phyloP scores from a whole-genome alignment of 2,797 vertebrate species.

The Ctenosaura bakeri region DNA sequence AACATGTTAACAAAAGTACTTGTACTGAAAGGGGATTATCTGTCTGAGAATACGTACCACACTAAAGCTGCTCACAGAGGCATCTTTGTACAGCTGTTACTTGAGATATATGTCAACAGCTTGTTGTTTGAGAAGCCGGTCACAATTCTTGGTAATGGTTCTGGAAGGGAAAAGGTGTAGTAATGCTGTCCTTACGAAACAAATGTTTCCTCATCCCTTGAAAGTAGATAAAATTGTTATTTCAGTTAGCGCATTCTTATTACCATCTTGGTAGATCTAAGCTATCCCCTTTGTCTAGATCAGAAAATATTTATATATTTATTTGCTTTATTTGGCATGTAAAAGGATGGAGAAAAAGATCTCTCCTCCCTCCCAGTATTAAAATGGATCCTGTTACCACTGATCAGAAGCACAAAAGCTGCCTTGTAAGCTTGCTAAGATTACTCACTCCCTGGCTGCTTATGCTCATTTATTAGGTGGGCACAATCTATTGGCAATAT shows the following conservation, averaged over 20 bases:
- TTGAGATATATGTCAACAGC: slow-evolving; percentile 61
- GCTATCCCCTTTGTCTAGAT: neutral
- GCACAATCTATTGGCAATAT: slow-evolving; percentile 29
- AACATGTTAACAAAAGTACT: slow-evolving; percentile 40
- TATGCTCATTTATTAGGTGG: slow-evolving; percentile 17
- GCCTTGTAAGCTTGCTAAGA: slow-evolving; percentile 14
- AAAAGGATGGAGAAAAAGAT: neutral
- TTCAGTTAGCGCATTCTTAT: slow-evolving; percentile 9
- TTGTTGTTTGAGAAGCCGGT: slow-evolving; percentile 15
- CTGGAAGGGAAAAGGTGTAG: neutral
- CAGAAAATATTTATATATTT: neutral
- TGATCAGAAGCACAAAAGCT: slow-evolving; percentile 23
- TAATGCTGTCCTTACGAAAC: neutral
- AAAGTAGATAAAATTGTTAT: neutral
- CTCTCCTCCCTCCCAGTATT: neutral
- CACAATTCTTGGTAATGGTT: slow-evolving; percentile 20
- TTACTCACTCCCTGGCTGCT: slow-evolving; percentile 5
- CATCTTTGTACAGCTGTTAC: slow-evolving; percentile 53
- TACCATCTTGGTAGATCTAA: neutral
- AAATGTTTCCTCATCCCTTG: neutral
- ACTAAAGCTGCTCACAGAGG: slow-evolving; percentile 48
- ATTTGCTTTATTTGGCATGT: neutral
- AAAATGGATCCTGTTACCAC: slow-evolving; percentile 21
- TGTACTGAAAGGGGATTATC: neutral
- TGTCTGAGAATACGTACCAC: slow-evolving; percentile 12